Base-by-base conservation (phyloP, 2,888 invertebrate genomes). In the Mythimna impura region DNA sequence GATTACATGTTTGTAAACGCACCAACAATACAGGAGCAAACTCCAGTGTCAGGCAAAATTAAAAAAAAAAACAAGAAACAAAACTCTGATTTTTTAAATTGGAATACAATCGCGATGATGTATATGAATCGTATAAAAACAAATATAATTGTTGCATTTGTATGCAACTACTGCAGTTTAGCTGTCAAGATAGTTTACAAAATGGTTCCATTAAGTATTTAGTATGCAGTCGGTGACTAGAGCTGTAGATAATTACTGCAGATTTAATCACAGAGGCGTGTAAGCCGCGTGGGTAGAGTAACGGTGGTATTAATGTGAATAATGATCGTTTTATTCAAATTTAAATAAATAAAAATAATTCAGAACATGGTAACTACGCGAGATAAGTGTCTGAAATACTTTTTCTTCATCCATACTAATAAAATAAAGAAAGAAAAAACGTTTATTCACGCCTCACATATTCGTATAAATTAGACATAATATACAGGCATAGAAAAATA, bases 111-210 rank as follows among this genome's bases (percentile, higher is more conserved):
- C 40, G 40, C 0, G 40, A 40, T 40, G 34, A 1, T 36, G 8
- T 36, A 36, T 36, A 36, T 36, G 34, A 36, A 36, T 36, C 34
- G 40, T 40, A 40, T 10, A 40, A 10, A 40, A 40, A 40, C 9
- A 40, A 40, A 2, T 40, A 40, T 40, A 25, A 55, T 22, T 47
- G 14, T 58, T 67, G 47, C 43, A 74, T 74, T 81, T 66, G 57
- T 78, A 75, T 81, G 66, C 68, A 69, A 66, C 58, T 17, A 17
- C 22, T 65, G 54, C 65, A 64, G 50, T 77, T 68, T 62, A 2
- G 34, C 63, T 55, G 63, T 55, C 54, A 60, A 72, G 47, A 54
- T 55, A 58, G 55, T 55, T 67, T 34, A 52, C 34, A 34, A 17
- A 73, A 54, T 50, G 40, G 22, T 50, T 9, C 40, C 22, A 6